Percentiles rank a stretch among this genome's conserved stretches.
Conservation (phyloP, 2,797 vertebrate species). For the Eospalax fontanierii region DNA sequence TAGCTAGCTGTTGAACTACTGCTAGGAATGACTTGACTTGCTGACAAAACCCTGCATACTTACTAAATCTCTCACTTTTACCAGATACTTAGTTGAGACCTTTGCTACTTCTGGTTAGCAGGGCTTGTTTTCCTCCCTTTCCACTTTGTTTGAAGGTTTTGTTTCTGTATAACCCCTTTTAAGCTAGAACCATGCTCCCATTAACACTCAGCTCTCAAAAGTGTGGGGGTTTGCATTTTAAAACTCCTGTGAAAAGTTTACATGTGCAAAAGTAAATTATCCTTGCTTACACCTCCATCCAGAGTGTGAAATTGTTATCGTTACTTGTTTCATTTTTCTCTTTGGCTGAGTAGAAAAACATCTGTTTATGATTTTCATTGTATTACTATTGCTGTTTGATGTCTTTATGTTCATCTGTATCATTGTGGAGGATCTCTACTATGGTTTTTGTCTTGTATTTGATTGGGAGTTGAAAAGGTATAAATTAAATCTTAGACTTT, state of each 20-base stretch:
- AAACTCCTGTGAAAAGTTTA: conserved; percentile 19
- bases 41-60: neutral
- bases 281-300: neutral
- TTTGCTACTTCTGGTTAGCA: neutral
- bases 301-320: neutral
- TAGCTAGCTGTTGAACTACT: neutral
- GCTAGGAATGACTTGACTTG: neutral
- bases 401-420: neutral
- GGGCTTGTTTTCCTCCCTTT: neutral
- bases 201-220: neutral
- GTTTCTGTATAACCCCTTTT: neutral
- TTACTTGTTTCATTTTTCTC: neutral
- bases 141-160: conserved; percentile 33
- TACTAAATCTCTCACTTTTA: neutral
- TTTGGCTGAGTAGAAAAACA: neutral
- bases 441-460: neutral
- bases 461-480: neutral
- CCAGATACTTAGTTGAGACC: neutral
- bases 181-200: neutral
- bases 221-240: neutral
- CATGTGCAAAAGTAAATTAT: neutral
- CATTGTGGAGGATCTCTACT: neutral
- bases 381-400: neutral
- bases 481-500: neutral
- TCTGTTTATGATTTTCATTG: conserved; percentile 33